A percentile compares a stretch with the other conserved stretches of the same genome.
phyloP scores from a whole-genome alignment of 2,888 invertebrate species.

The Apamea monoglypha region DNA sequence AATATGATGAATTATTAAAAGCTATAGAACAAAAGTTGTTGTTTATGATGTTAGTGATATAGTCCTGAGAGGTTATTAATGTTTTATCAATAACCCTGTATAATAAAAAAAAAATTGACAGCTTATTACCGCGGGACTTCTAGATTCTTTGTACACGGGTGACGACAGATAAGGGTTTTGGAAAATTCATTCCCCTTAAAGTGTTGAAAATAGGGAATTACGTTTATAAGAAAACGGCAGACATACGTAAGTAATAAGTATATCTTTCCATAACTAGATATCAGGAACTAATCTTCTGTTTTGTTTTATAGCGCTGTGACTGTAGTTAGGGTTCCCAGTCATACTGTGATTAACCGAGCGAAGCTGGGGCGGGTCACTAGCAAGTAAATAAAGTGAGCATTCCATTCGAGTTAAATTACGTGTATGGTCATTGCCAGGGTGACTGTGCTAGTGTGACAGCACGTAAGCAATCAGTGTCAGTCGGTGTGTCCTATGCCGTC shows the following conservation, averaged over 20 bases:
- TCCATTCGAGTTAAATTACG: conserved; percentile 29
- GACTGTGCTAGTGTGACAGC: conserved; percentile 33
- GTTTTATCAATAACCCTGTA: too few relatives aligned
- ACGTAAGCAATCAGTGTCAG: conserved; percentile 19
- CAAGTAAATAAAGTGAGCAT: conserved; percentile 27
- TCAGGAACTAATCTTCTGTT: not conserved
- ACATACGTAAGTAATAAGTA: not conserved
- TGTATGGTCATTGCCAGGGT: conserved; percentile 43
- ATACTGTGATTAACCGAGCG: not conserved
- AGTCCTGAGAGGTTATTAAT: too few relatives aligned
- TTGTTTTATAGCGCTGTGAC: not conserved
- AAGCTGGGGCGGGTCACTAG: not conserved
- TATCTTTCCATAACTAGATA: not conserved
- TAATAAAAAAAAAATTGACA: too few relatives aligned
- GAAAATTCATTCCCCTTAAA: not conserved
- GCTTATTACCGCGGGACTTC: too few relatives aligned
- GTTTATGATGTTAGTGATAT: too few relatives aligned
- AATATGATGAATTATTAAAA: too few relatives aligned
- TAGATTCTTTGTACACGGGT: not conserved
- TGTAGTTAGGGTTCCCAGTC: not conserved
- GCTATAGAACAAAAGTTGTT: too few relatives aligned
- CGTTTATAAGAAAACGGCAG: not conserved
- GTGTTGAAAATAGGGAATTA: not conserved
- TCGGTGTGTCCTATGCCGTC: conserved; percentile 26
- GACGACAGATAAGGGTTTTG: not conserved